These are phyloP conservation scores for Desmodus rotundus DNA, from an alignment of 2,113 vertebrate genomes.

Conservation along the genomic window DNA sequence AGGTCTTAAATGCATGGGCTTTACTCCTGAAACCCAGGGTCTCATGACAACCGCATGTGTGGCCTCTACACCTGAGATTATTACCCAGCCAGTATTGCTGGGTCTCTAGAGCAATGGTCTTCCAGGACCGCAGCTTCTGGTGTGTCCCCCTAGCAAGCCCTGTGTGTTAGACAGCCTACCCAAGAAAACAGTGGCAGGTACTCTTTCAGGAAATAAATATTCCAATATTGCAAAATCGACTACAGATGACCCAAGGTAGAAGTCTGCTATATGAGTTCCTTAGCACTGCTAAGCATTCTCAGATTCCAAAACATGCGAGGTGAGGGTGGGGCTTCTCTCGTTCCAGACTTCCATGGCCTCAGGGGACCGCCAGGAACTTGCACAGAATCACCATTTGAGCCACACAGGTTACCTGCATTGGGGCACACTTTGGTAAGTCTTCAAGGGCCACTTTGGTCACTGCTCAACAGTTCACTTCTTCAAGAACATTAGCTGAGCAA, in stretches of 20 bases:
- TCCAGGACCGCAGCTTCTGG: background rate
- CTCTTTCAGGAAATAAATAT: slow-evolving; percentile 17
- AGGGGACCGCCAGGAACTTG: background rate
- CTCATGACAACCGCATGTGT: background rate
- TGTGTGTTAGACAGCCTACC: background rate
- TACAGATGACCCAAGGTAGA: background rate
- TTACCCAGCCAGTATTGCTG: background rate
- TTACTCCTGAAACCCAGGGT: background rate
- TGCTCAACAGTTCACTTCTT: background rate
- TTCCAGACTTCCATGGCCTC: background rate
- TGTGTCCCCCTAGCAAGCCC: background rate
- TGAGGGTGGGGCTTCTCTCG: background rate
- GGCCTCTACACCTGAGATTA: background rate
- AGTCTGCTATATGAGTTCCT: background rate
- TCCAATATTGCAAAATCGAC: background rate
- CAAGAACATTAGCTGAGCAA: background rate
- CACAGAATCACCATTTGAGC: background rate
- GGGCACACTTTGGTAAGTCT: background rate
- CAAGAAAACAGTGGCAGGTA: background rate
- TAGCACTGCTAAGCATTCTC: background rate
- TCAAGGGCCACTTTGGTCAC: background rate
- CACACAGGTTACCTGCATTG: background rate
- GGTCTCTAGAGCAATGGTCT: background rate
- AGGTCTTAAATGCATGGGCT: background rate
- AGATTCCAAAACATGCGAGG: background rate